A percentile compares a stretch with the other conserved stretches of the same genome.
Evolutionary conservation across 2,888 invertebrate species (phyloP).

Genomic region (Spisula subtruncata): DNA sequence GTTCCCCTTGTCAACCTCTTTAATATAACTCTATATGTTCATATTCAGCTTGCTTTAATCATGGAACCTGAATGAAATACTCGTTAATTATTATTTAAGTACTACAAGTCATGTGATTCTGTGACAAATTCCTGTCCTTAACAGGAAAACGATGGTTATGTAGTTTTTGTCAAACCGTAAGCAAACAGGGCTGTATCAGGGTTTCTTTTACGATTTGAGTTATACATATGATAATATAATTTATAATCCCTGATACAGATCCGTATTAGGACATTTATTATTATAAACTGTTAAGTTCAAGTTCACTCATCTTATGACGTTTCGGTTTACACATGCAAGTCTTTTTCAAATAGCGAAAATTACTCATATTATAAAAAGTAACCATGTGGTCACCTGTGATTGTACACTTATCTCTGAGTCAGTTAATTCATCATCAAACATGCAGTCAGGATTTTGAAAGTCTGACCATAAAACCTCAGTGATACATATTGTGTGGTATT

Average conservation of each 20-base stretch:
- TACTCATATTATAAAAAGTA: too few species aligned
- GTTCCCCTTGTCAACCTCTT: not conserved
- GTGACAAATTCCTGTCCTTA: not conserved
- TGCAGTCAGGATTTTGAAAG: not conserved
- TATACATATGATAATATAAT: too few species aligned
- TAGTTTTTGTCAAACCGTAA: not conserved
- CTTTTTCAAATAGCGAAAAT: too few species aligned
- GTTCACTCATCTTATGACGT: too few species aligned
- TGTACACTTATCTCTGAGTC: too few species aligned
- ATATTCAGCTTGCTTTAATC: not conserved
- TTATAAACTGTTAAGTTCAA: too few species aligned
- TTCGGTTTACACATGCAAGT: too few species aligned
- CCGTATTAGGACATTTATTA: too few species aligned
- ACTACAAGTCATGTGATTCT: not conserved
- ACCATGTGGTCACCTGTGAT: too few species aligned
- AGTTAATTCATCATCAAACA: not conserved
- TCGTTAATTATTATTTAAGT: constrained; percentile 11
- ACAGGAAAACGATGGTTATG: not conserved
- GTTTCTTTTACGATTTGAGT: too few species aligned
- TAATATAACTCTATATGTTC: not conserved
- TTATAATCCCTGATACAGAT: too few species aligned
- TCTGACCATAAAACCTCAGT: not conserved
- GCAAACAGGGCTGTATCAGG: not conserved
- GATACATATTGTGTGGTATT: not conserved
- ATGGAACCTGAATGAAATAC: constrained; percentile 5